Conservation (phyloP, 1,140 invertebrate species). For the Zaprionus kolodkinae region DNA sequence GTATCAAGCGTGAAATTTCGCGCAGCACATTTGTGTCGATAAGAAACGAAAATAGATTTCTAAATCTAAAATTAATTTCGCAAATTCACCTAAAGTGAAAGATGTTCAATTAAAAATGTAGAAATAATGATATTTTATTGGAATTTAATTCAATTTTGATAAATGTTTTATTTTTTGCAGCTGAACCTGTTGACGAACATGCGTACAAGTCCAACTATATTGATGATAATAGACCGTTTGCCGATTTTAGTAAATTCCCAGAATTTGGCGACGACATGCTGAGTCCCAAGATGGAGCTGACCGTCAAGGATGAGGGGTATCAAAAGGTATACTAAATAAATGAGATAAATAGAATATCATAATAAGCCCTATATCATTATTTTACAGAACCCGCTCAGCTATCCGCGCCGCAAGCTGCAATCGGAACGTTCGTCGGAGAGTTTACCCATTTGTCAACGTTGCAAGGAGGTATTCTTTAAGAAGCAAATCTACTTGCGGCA, state of each 20-base stretch:
- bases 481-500: constrained; percentile 71
- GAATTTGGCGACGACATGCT: constrained; percentile 69
- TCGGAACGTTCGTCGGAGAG: constrained; percentile 62
- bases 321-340: constrained; percentile 42
- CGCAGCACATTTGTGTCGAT: constrained; percentile 37
- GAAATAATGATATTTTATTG: constrained; percentile 1
- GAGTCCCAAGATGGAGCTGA: constrained; percentile 67
- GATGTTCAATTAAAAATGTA: constrained; percentile 18
- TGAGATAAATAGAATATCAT: neutral
- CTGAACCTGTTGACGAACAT: constrained; percentile 71
- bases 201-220: constrained; percentile 71
- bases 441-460: constrained; percentile 76
- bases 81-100: constrained; percentile 18
- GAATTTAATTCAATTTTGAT: constrained; percentile 5
- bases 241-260: constrained; percentile 67
- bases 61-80: constrained; percentile 41
- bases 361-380: neutral
- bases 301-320: constrained; percentile 61
- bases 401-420: constrained; percentile 71
- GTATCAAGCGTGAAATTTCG: constrained; percentile 14
- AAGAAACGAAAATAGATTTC: constrained; percentile 43
- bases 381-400: constrained; percentile 62
- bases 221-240: constrained; percentile 73
- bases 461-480: constrained; percentile 82
- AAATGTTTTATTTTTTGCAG: constrained; percentile 33